These are phyloP conservation scores for Pyrrhura leucotis DNA, from an alignment of 2,797 vertebrate species.

Conservation along the genomic window DNA sequence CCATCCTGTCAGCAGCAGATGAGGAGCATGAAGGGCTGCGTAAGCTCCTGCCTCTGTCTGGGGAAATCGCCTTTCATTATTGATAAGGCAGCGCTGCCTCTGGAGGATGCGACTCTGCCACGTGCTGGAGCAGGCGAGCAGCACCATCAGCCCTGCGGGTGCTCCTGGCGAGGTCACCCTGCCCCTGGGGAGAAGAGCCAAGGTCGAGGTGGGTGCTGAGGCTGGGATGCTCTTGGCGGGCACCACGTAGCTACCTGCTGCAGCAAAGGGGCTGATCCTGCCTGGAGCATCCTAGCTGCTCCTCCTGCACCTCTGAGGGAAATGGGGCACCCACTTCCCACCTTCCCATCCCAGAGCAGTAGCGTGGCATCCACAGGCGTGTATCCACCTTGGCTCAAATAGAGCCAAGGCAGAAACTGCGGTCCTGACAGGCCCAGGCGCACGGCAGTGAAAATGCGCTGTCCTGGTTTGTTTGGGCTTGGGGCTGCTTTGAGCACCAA, in stretches of 20 bases:
- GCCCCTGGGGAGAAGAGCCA: background rate
- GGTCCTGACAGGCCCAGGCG: background rate
- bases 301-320: accelerated
- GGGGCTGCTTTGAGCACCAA: background rate
- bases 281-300: background rate
- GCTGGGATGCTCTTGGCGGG: background rate
- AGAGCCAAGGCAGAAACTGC: background rate
- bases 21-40: background rate
- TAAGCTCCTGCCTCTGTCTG: background rate
- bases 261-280: background rate
- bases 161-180: background rate
- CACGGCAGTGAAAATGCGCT: background rate
- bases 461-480: background rate
- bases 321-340: accelerated
- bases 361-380: accelerated
- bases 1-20: constrained; percentile 21
- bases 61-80: constrained; percentile 59
- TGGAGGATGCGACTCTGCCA: background rate
- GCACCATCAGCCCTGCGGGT: accelerated
- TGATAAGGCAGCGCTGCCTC: constrained; percentile 36
- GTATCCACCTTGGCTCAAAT: background rate
- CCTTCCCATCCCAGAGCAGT: accelerated
- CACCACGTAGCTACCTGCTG: background rate
- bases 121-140: background rate
- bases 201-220: background rate